These are phyloP conservation scores for Sarcophilus harrisii DNA, from an alignment of 2,797 vertebrate species.

Conservation along the genomic window DNA sequence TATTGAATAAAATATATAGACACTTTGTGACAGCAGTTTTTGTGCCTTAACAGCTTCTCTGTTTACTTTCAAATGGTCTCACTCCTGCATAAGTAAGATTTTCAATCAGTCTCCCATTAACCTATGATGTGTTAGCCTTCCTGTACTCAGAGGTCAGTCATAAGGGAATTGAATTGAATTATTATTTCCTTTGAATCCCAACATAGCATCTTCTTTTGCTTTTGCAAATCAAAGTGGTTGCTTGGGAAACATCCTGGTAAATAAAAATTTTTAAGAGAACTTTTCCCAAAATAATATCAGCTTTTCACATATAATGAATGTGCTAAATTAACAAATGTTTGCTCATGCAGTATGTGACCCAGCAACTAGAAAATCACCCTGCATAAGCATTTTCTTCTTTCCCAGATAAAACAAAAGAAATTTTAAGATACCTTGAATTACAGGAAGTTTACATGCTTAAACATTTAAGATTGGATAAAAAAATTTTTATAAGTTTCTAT, in stretches of 20 bases:
- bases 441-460: not conserved
- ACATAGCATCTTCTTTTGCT: not conserved
- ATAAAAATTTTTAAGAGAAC: not conserved
- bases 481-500: not conserved
- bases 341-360: not conserved
- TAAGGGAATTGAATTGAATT: fast-evolving
- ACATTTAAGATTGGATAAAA: not conserved
- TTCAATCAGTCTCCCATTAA: not conserved
- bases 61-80: not conserved
- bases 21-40: not conserved
- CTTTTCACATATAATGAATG: fast-evolving
- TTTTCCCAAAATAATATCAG: not conserved
- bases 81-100: not conserved
- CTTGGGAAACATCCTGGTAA: not conserved
- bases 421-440: not conserved
- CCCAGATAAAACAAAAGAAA: not conserved
- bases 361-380: not conserved
- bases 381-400: not conserved
- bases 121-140: fast-evolving
- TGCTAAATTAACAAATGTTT: not conserved
- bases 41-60: not conserved
- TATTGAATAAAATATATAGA: fast-evolving
- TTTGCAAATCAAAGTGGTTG: not conserved
- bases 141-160: not conserved
- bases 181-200: not conserved